A percentile compares a stretch with the other conserved stretches of the same genome.
phyloP scores from a whole-genome alignment of 2,113 vertebrate genomes.

The Nibea coibor region DNA sequence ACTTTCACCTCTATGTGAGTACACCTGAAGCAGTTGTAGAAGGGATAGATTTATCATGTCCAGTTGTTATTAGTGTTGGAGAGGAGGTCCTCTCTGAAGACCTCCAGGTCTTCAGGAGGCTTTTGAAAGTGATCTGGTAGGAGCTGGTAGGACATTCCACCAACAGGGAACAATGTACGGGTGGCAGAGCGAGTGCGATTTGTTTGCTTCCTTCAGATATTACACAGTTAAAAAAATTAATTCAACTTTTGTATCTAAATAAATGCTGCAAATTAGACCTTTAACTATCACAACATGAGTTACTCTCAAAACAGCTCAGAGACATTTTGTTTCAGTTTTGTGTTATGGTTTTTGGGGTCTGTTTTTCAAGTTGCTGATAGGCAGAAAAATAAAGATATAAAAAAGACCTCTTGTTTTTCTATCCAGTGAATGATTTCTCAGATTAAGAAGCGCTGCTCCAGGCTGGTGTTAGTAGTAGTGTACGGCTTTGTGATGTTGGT shows the following conservation, averaged over 20 bases:
- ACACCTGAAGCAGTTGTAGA: not conserved
- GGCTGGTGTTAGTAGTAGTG: not conserved
- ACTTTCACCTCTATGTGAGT: constrained; percentile 97
- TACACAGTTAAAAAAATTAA: not conserved
- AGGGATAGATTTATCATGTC: too few relatives aligned
- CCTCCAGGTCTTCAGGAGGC: too few relatives aligned
- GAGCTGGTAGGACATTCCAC: too few relatives aligned
- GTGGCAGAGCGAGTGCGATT: too few relatives aligned
- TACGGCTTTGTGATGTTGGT: not conserved
- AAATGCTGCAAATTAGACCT: not conserved
- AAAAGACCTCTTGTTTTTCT: not conserved
- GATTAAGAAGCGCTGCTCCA: not conserved
- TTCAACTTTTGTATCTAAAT: not conserved
- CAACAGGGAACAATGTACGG: too few relatives aligned
- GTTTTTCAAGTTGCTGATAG: not conserved
- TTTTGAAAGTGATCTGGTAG: too few relatives aligned
- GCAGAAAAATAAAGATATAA: not conserved
- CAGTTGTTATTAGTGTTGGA: too few relatives aligned
- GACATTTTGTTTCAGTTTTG: not conserved
- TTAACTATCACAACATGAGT: too few relatives aligned
- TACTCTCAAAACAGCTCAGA: not conserved
- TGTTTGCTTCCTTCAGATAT: not conserved
- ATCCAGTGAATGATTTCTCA: not conserved
- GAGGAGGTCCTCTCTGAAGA: too few relatives aligned
- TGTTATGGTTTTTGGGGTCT: not conserved